phyloP scores from a whole-genome alignment of 2,888 invertebrate genomes.

The Argynnis bischoffii region DNA sequence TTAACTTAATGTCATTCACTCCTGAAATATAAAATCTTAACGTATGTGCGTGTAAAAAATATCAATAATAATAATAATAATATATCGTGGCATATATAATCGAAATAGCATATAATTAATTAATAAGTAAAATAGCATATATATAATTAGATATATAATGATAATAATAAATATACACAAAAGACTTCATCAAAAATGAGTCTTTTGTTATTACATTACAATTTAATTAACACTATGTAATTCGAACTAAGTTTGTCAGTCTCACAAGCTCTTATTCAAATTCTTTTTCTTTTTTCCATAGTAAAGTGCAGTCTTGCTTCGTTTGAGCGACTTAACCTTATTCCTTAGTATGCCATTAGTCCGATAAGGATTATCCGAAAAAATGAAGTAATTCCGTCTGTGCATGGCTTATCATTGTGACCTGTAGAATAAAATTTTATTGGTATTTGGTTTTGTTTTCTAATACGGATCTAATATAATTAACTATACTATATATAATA shows the following conservation, averaged over 20 bases:
- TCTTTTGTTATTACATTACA: constrained; percentile 11
- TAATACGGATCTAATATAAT: background rate
- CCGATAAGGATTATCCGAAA: constrained; percentile 2
- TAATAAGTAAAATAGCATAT: constrained; percentile 4
- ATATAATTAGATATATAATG: background rate
- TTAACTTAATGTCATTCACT: background rate
- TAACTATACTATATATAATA: too few relatives aligned
- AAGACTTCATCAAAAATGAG: constrained; percentile 16
- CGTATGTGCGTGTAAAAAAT: constrained; percentile 1
- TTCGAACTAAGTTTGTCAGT: constrained; percentile 12
- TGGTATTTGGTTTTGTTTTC: background rate
- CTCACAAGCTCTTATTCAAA: constrained; percentile 19
- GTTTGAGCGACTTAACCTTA: constrained; percentile 14
- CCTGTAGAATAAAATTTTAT: background rate
- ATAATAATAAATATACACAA: constrained; percentile 1
- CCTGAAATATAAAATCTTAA: constrained; percentile 5
- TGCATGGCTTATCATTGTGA: constrained; percentile 13
- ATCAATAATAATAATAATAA: constrained; percentile 1
- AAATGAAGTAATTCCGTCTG: constrained; percentile 8
- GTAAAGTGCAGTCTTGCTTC: constrained; percentile 10
- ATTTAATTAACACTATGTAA: constrained; percentile 6
- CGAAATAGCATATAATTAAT: background rate
- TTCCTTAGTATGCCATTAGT: constrained; percentile 14
- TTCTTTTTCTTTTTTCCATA: constrained; percentile 1
- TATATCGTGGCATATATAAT: background rate